Conservation (phyloP, 2,113 vertebrate genomes). For the Brachirus orientalis region DNA sequence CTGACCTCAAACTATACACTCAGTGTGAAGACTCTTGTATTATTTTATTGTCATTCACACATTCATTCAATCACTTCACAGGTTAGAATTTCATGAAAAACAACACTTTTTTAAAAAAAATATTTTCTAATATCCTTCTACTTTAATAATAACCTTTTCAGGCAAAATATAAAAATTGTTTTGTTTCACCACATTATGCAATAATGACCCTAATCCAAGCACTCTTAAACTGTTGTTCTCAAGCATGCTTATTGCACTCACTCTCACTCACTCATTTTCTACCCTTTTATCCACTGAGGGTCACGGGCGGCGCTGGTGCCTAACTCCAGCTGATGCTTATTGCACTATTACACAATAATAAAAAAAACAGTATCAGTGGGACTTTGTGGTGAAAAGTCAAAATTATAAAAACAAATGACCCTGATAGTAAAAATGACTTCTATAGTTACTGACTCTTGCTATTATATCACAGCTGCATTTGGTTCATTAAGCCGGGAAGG, state of each 20-base stretch:
- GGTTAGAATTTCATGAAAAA: too few relatives aligned
- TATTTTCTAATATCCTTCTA: too few relatives aligned
- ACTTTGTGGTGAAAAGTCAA: slow-evolving; percentile 53
- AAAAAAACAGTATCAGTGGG: slow-evolving; percentile 25
- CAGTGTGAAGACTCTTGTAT: too few relatives aligned
- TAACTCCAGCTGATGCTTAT: too few relatives aligned
- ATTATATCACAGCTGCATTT: slow-evolving; percentile 39
- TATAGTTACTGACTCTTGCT: slow-evolving; percentile 64
- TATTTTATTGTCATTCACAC: too few relatives aligned
- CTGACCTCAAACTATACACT: too few relatives aligned
- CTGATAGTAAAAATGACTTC: slow-evolving; percentile 61
- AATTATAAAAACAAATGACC: slow-evolving; percentile 72
- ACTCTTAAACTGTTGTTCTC: slow-evolving; percentile 3
- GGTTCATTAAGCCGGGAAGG: slow-evolving; percentile 75
- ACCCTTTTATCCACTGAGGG: too few relatives aligned
- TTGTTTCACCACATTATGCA: not conserved
- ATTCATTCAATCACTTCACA: too few relatives aligned
- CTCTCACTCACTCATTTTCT: too few relatives aligned
- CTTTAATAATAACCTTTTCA: not conserved
- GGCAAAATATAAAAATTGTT: not conserved
- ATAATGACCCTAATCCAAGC: slow-evolving; percentile 1
- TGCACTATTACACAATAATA: slow-evolving; percentile 17
- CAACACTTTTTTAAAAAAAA: too few relatives aligned
- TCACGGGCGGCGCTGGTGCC: too few relatives aligned
- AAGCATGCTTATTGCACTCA: not conserved